phyloP scores from a whole-genome alignment of 23 tunicate species.

The Clavelina lepadiformis region DNA sequence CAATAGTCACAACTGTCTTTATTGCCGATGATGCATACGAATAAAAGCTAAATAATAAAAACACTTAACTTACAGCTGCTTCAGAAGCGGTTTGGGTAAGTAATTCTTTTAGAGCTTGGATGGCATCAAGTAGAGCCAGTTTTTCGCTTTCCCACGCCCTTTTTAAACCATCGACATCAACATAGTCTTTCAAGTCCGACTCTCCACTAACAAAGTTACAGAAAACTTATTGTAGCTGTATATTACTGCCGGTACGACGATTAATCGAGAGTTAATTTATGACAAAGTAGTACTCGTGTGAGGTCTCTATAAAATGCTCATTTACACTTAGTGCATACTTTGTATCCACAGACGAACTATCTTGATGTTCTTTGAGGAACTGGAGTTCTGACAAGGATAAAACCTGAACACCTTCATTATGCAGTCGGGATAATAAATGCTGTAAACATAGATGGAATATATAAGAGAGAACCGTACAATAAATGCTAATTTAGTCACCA shows the following conservation, averaged over 20 bases:
- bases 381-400: conserved; percentile 80
- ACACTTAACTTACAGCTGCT: conserved; percentile 32
- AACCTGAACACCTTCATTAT: conserved; percentile 92
- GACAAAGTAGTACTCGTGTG: conserved; percentile 2
- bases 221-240: background rate
- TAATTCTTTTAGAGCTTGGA: conserved; percentile 71
- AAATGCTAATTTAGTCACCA: no score
- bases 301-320: no score
- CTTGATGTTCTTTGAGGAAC: conserved; percentile 77
- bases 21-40: no score
- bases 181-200: no score
- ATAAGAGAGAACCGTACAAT: background rate
- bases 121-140: conserved; percentile 78
- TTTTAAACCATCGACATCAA: conserved; percentile 42
- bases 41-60: no score
- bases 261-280: conserved; percentile 5
- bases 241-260: background rate
- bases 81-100: conserved; percentile 72
- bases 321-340: no score
- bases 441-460: conserved; percentile 1
- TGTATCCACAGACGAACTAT: no score
- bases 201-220: background rate
- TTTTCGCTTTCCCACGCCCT: conserved; percentile 77
- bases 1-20: no score
- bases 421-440: conserved; percentile 75